Conservation (phyloP, 2,797 vertebrate genomes). For the Ceryle rudis region DNA sequence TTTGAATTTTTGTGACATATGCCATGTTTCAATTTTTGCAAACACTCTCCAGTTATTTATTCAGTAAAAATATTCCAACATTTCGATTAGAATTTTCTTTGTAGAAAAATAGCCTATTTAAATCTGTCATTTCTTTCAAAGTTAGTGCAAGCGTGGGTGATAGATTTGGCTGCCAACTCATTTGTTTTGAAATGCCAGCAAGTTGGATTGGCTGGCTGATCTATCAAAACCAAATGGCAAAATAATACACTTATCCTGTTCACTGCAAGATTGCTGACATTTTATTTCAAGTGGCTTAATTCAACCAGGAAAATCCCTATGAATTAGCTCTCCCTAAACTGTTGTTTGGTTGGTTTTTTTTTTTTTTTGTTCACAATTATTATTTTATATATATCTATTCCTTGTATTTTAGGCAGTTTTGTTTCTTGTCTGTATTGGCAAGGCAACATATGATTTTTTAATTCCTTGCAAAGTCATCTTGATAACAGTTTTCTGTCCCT, state of each 20-base stretch:
- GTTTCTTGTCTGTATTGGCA: background rate
- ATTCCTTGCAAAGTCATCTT: background rate
- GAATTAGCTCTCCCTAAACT: background rate
- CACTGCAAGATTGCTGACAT: conserved; percentile 20
- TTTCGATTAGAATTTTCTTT: background rate
- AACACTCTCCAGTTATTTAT: background rate
- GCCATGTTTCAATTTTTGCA: background rate
- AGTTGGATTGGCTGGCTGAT: background rate
- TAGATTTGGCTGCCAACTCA: background rate
- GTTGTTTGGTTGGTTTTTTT: background rate
- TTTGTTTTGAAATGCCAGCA: conserved; percentile 59
- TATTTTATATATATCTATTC: background rate
- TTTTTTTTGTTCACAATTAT: background rate
- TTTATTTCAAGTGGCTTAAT: background rate
- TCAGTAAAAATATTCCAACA: background rate
- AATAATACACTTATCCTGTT: background rate
- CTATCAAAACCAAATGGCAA: conserved; percentile 27
- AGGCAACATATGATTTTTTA: background rate
- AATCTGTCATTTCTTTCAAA: conserved; percentile 23
- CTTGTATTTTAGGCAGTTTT: background rate
- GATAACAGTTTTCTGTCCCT: background rate
- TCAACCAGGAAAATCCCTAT: background rate
- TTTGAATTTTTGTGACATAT: background rate
- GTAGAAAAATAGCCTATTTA: conserved; percentile 31
- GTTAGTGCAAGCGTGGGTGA: background rate